Conservation (phyloP, 2,888 invertebrate genomes). For the Gastracanthus pulcherrimus region DNA sequence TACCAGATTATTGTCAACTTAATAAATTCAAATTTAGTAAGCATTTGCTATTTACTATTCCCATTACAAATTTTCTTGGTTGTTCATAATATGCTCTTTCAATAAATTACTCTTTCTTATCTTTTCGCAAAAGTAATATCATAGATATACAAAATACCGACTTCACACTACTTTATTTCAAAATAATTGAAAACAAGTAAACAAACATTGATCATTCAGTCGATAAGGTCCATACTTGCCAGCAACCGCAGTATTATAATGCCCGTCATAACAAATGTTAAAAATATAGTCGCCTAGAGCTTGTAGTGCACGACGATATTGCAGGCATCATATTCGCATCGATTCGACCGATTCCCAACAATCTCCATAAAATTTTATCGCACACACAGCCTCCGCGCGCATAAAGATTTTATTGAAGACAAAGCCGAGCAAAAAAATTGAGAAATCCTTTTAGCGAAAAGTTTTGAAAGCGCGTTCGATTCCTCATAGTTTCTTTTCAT, state of each 20-base stretch:
- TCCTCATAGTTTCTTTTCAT: too few relatives aligned
- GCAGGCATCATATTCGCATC: constrained; percentile 5
- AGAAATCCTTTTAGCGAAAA: constrained; percentile 42
- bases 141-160: too few relatives aligned
- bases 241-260: too few relatives aligned
- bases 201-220: not conserved
- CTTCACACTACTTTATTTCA: not conserved
- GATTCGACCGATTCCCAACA: constrained; percentile 29
- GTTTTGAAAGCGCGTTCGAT: not conserved
- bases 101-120: too few relatives aligned
- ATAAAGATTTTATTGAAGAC: constrained; percentile 44
- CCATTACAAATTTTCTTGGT: too few relatives aligned
- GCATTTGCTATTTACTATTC: too few relatives aligned
- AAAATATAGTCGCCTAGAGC: not conserved
- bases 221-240: too few relatives aligned
- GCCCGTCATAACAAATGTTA: not conserved
- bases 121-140: too few relatives aligned
- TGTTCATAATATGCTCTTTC: too few relatives aligned
- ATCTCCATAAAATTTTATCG: constrained; percentile 55
- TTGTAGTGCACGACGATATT: too few relatives aligned
- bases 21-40: too few relatives aligned
- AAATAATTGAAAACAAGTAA: not conserved
- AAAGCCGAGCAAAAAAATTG: constrained; percentile 14
- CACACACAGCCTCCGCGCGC: not conserved
- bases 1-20: too few relatives aligned